These are phyloP conservation scores for Mamestra configurata DNA, from an alignment of 1,140 invertebrate genomes.

Conservation along the genomic window DNA sequence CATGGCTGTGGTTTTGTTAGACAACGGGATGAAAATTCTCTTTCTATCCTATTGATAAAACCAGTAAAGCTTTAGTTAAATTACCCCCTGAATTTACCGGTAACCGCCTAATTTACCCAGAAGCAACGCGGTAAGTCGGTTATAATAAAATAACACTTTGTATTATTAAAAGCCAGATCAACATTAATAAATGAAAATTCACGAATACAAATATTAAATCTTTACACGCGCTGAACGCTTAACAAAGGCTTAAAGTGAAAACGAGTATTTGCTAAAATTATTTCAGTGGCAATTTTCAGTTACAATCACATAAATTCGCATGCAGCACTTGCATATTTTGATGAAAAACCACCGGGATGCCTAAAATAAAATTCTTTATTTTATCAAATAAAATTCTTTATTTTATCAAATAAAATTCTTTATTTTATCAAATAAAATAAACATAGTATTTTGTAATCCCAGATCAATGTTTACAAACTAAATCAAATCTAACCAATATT, in stretches of 20 bases:
- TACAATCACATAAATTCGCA: not conserved
- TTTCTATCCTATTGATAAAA: too few species aligned
- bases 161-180: not conserved
- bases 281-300: slow-evolving; percentile 6
- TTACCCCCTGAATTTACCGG: too few species aligned
- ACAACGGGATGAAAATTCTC: too few species aligned
- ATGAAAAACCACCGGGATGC: not conserved
- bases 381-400: not conserved
- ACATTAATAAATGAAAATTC: not conserved
- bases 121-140: too few species aligned
- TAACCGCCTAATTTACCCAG: too few species aligned
- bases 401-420: too few species aligned
- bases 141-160: not conserved
- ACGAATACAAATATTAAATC: slow-evolving; percentile 18
- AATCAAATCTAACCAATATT: too few species aligned
- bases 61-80: too few species aligned
- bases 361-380: not conserved
- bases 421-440: too few species aligned
- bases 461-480: too few species aligned
- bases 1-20: too few species aligned
- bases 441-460: too few species aligned
- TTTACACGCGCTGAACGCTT: not conserved
- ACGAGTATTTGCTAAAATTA: slow-evolving; percentile 10
- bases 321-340: not conserved
- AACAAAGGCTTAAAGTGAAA: slow-evolving; percentile 8